Conservation (phyloP, 2,797 vertebrate species). For the Sebastes hubbsi region DNA sequence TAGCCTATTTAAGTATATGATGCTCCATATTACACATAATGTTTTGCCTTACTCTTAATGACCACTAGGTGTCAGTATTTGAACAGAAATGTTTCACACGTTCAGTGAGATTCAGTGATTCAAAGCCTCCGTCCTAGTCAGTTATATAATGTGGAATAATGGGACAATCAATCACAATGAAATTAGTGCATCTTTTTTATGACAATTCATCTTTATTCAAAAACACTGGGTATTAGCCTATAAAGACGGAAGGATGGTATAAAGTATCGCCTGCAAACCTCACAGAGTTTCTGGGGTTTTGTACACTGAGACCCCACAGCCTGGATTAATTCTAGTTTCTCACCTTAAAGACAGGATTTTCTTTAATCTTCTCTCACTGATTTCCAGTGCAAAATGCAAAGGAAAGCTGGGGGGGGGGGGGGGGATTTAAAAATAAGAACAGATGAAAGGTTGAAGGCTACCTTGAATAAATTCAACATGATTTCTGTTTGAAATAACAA, state of each 20-base stretch:
- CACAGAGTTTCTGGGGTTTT: neutral
- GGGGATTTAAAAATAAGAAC: neutral
- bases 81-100: neutral
- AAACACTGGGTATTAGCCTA: neutral
- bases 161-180: neutral
- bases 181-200: neutral
- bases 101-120: neutral
- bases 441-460: neutral
- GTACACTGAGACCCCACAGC: neutral
- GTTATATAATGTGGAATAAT: constrained; percentile 22
- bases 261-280: neutral
- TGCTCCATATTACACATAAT: neutral
- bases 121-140: neutral
- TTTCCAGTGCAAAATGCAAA: neutral
- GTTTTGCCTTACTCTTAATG: neutral
- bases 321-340: constrained; percentile 19
- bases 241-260: neutral
- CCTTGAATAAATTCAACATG: neutral
- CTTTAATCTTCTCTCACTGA: constrained; percentile 19
- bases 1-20: neutral
- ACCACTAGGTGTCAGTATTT: constrained; percentile 55
- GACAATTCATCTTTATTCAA: neutral
- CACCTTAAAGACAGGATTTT: constrained; percentile 27
- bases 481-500: neutral
- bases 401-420: neutral